phyloP scores from a whole-genome alignment of 2,113 vertebrate species.

The Tauraco erythrolophus region DNA sequence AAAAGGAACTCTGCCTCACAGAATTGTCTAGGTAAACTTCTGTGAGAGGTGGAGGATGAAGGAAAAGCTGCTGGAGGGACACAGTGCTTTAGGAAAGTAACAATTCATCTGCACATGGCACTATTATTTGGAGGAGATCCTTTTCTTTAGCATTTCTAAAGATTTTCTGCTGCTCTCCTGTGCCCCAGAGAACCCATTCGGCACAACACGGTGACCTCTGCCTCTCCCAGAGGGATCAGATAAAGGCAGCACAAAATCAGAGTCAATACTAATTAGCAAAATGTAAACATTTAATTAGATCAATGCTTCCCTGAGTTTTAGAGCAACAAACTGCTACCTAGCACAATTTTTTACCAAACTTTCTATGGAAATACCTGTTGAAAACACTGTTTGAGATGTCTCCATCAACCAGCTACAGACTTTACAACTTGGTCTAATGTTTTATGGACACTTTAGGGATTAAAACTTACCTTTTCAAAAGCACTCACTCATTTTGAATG shows the following conservation, averaged over 20 bases:
- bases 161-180: not conserved
- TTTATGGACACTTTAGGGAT: not conserved
- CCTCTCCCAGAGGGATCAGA: conserved; percentile 1
- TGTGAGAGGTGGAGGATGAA: not conserved
- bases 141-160: not conserved
- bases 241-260: not conserved
- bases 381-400: not conserved
- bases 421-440: not conserved
- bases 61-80: not conserved
- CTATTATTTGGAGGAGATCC: fast-evolving
- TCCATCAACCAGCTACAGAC: not conserved
- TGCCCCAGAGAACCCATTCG: not conserved
- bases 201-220: conserved; percentile 33
- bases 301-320: not conserved
- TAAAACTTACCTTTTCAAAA: not conserved
- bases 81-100: not conserved
- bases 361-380: not conserved
- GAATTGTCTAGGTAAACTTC: not conserved
- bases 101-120: not conserved
- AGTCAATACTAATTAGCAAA: conserved; percentile 57
- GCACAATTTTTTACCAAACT: not conserved
- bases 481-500: not conserved
- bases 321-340: not conserved
- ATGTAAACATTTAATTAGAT: conserved; percentile 56
- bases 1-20: not conserved